Evolutionary conservation across 2,888 invertebrate genomes (phyloP).

Genomic region (Drosophila ochracea): DNA sequence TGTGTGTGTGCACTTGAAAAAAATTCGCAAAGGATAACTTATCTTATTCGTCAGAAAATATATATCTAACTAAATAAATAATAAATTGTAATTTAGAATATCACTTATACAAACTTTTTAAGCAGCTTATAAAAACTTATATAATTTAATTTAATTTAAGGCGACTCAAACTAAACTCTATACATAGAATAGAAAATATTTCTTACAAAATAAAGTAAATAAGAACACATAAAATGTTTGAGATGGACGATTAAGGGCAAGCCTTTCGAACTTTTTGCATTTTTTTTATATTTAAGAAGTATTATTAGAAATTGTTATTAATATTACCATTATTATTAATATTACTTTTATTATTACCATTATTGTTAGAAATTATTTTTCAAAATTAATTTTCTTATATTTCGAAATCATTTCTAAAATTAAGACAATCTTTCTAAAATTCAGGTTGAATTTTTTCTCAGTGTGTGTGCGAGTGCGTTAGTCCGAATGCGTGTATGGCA

Average conservation of each 20-base stretch:
- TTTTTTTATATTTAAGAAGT: too few relatives aligned
- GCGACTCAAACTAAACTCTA: too few relatives aligned
- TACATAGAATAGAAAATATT: too few relatives aligned
- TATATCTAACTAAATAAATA: not conserved
- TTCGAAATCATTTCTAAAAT: not conserved
- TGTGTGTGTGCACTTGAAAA: slow-evolving; percentile 15
- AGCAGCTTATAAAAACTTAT: not conserved
- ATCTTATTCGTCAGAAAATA: not conserved
- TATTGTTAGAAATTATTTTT: not conserved
- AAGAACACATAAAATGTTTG: too few relatives aligned
- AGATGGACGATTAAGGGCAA: too few relatives aligned
- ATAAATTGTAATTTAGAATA: not conserved
- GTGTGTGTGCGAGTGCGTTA: slow-evolving; percentile 7
- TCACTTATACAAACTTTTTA: not conserved
- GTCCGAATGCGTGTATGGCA: slow-evolving; percentile 48
- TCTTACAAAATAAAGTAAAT: too few relatives aligned
- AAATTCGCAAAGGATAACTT: not conserved
- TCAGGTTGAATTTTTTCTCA: too few relatives aligned
- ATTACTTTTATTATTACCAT: not conserved
- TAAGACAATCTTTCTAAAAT: not conserved
- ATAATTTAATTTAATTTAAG: too few relatives aligned
- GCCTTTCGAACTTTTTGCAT: too few relatives aligned
- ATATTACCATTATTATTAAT: not conserved
- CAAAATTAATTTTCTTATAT: not conserved
- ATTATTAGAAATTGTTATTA: not conserved